These are phyloP conservation scores for Eupeodes luniger DNA, from an alignment of 2,888 invertebrate species.

Conservation along the genomic window DNA sequence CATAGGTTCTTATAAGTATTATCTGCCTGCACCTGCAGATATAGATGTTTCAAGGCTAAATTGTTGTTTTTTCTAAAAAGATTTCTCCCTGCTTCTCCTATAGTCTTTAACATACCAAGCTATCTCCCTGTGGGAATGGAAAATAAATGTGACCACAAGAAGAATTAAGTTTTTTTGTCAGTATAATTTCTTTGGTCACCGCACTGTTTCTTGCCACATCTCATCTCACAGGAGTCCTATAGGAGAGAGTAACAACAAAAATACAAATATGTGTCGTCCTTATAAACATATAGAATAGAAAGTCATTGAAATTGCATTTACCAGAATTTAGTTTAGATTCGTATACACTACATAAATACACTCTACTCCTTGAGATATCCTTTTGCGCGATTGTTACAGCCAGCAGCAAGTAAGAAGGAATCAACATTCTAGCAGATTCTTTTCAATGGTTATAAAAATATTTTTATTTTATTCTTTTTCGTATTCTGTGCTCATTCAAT, in stretches of 20 bases:
- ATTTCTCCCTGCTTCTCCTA: too few relatives aligned
- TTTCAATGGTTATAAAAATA: constrained; percentile 27
- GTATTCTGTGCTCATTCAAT: constrained; percentile 21
- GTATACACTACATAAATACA: too few relatives aligned
- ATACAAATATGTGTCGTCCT: constrained; percentile 22
- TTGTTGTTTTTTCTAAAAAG: too few relatives aligned
- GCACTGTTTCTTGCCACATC: neutral
- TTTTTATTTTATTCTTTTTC: neutral
- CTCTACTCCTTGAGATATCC: constrained; percentile 24
- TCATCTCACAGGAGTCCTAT: too few relatives aligned
- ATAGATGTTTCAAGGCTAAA: too few relatives aligned
- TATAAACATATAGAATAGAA: constrained; percentile 17
- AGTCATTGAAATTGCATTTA: constrained; percentile 68
- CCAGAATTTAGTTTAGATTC: constrained; percentile 20
- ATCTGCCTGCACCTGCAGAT: too few relatives aligned
- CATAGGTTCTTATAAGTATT: too few relatives aligned
- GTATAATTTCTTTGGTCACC: neutral
- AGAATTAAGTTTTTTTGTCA: too few relatives aligned
- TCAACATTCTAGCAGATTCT: constrained; percentile 17
- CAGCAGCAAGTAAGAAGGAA: neutral
- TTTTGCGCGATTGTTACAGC: constrained; percentile 4
- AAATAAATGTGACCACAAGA: too few relatives aligned
- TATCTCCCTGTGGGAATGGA: too few relatives aligned
- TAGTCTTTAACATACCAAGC: too few relatives aligned
- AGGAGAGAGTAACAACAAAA: constrained; percentile 2